A percentile compares a stretch with the other conserved stretches of the same genome.
Evolutionary conservation across 2,888 invertebrate genomes (phyloP).

Genomic region (Ormyrus nitidulus): DNA sequence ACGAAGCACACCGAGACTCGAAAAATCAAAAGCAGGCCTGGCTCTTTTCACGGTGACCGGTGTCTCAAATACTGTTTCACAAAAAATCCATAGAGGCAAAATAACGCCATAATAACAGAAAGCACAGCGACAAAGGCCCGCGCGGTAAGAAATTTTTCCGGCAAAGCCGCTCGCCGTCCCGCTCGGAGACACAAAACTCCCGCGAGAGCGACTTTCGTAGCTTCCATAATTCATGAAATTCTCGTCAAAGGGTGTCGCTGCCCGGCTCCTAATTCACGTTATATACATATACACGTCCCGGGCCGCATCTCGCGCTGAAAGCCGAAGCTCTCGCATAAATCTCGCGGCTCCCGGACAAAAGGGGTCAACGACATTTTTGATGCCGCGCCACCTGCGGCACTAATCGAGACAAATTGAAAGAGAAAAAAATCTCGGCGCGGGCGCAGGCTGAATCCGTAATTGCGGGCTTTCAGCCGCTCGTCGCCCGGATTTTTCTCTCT

Average conservation of each 20-base stretch:
- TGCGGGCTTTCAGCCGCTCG: neutral
- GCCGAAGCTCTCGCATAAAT: neutral
- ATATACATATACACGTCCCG: neutral
- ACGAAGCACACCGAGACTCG: too few relatives aligned
- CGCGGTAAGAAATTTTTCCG: too few relatives aligned
- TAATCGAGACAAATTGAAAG: slow-evolving; percentile 54
- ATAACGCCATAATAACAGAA: too few relatives aligned
- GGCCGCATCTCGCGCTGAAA: slow-evolving; percentile 12
- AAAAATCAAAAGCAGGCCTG: too few relatives aligned
- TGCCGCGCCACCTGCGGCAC: slow-evolving; percentile 41
- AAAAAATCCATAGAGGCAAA: too few relatives aligned
- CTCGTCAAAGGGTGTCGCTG: neutral
- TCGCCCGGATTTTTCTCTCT: neutral
- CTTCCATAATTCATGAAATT: slow-evolving; percentile 49
- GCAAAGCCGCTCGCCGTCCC: too few relatives aligned
- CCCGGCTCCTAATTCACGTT: too few relatives aligned
- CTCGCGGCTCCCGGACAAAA: slow-evolving; percentile 3
- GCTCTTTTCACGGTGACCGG: too few relatives aligned
- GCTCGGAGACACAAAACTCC: too few relatives aligned
- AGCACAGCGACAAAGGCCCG: too few relatives aligned
- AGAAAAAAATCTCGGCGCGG: neutral
- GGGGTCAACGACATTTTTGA: neutral
- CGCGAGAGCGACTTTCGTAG: neutral
- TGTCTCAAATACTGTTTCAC: too few relatives aligned
- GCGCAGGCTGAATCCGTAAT: slow-evolving; percentile 32